Evolutionary conservation across 2,888 invertebrate genomes (phyloP), one percentile per base, ranked within the genome.

Genomic region (Aplocera efformata): DNA sequence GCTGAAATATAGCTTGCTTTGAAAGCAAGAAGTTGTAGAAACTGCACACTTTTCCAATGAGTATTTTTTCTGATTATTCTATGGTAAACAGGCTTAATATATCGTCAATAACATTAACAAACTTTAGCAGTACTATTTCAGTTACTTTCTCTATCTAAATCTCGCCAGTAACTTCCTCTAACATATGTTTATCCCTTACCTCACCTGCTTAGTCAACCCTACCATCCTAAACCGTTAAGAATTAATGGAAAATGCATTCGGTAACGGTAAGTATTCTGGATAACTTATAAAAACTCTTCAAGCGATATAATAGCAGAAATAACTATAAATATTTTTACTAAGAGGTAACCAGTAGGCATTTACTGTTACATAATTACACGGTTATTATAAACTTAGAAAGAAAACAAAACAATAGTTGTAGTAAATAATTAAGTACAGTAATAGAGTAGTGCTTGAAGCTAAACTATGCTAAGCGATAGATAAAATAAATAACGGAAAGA

Each of bases 391-490:
- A 50, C 56, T 57, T 57, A 32, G 53, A 59, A 55, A 42, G 32
- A 40, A 56, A 53, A 53, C 44, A 52, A 5, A 47, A 33, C 50
- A 50, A 50, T 40, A 42, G 39, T 42, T 56, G 38, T 57, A 50
- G 55, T 45, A 61, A 56, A 59, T 57, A 41, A 50, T 56, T 53
- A 53, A 56, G 61, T 63, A 66, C 54, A 47, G 57, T 58, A 56
- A 56, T 62, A 66, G 53, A 63, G 59, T 63, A 54, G 81, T 85
- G 88, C 88, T 88, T 88, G 86, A 85, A 88, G 88, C 88, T 86
- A 88, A 82, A 84, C 84, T 88, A 86, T 88, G 82, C 86, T 86
- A 88, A 85, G 86, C 86, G 76, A 80, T 78, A 81, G 81, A 78
- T 67, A 79, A 78, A 81, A 76, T 67, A 79, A 73, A 75, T 72